These are phyloP conservation scores for Paratilapia polleni DNA, from an alignment of 2,113 vertebrate genomes.

Conservation along the genomic window DNA sequence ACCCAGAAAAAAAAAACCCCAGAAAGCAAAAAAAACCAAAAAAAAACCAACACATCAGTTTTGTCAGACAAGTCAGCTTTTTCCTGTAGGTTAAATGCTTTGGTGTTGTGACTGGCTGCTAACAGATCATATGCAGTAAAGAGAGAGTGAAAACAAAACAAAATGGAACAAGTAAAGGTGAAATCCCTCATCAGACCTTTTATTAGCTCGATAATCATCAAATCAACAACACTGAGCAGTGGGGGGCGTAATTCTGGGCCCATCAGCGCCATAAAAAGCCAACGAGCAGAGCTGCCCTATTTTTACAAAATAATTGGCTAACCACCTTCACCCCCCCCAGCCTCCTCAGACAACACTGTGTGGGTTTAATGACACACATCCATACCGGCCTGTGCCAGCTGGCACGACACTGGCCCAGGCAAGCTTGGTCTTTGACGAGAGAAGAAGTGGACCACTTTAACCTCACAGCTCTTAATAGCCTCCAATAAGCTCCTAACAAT, in stretches of 20 bases:
- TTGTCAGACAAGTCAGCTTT: background rate
- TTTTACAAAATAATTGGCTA: constrained; percentile 79
- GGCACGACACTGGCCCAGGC: constrained; percentile 64
- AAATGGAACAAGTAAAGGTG: constrained; percentile 63
- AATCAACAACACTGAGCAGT: constrained; percentile 61
- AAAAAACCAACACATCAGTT: background rate
- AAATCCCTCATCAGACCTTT: constrained; percentile 67
- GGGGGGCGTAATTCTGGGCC: constrained; percentile 59
- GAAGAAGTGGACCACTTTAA: constrained; percentile 74
- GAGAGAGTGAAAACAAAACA: constrained; percentile 32
- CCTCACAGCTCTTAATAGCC: constrained; percentile 70
- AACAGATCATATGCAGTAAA: constrained; percentile 27
- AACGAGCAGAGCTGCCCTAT: constrained; percentile 72
- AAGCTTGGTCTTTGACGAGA: constrained; percentile 50
- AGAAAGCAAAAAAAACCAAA: no score
- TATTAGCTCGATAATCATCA: constrained; percentile 71
- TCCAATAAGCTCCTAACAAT: constrained; percentile 65
- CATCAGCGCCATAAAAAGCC: constrained; percentile 77
- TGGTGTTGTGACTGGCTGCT: constrained; percentile 21
- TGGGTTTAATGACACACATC: constrained; percentile 82
- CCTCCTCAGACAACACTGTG: constrained; percentile 75
- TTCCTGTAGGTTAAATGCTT: constrained; percentile 26
- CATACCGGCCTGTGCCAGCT: constrained; percentile 69
- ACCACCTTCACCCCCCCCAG: constrained; percentile 68
- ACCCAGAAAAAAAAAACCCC: background rate